A percentile compares a stretch with the other conserved stretches of the same genome.
Conservation (phyloP, 2,113 vertebrate species). For the Pseudorasbora parva region DNA sequence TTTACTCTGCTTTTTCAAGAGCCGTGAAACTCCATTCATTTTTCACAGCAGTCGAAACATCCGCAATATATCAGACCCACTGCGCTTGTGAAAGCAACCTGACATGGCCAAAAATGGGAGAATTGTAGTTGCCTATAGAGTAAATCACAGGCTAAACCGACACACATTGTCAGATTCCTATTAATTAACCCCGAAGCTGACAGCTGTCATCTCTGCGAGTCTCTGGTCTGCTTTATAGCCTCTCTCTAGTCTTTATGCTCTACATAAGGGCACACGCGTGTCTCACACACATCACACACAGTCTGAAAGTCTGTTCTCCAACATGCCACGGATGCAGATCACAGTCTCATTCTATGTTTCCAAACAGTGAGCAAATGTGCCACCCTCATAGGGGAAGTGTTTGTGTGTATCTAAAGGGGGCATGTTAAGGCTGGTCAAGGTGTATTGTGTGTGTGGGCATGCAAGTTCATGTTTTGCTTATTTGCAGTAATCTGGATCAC, state of each 20-base stretch:
- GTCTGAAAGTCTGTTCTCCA: background rate
- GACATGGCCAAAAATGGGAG: background rate
- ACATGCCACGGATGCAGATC: background rate
- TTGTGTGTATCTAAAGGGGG: constrained; percentile 24
- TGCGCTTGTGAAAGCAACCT: constrained; percentile 1
- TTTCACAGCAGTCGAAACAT: constrained; percentile 20
- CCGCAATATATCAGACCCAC: constrained; percentile 18
- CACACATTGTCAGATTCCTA: constrained; percentile 52
- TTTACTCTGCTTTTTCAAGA: background rate
- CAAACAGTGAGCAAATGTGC: background rate
- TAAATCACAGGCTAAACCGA: background rate
- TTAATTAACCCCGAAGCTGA: constrained; percentile 65
- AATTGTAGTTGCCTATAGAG: background rate
- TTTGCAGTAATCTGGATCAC: background rate
- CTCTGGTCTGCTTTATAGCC: constrained; percentile 42
- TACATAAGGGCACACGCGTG: background rate
- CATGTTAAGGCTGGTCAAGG: constrained; percentile 21
- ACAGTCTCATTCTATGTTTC: background rate
- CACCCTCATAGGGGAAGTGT: constrained; percentile 17
- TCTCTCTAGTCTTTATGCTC: background rate
- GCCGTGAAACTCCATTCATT: constrained; percentile 19
- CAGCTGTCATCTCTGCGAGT: constrained; percentile 61
- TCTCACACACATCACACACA: background rate
- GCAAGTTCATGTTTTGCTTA: constrained; percentile 12
- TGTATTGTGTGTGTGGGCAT: constrained; percentile 16